A percentile compares a stretch with the other conserved stretches of the same genome.
phyloP scores from a whole-genome alignment of 1,140 invertebrate genomes.

The Drosophila bipectinata region DNA sequence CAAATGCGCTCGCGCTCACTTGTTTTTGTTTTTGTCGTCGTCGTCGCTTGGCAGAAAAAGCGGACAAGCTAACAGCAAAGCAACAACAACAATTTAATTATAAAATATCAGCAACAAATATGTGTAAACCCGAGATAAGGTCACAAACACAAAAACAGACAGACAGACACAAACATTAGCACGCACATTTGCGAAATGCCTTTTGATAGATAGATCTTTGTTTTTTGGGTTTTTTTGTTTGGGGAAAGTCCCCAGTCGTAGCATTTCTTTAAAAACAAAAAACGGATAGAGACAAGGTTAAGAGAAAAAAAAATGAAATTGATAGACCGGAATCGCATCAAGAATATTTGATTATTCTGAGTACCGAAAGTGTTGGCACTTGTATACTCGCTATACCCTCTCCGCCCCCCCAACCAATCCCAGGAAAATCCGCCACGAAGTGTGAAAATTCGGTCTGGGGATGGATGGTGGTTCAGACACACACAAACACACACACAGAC shows the following conservation, averaged over 20 bases:
- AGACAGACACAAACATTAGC: conserved; percentile 22
- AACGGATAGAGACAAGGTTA: background rate
- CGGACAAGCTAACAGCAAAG: conserved; percentile 3
- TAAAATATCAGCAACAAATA: conserved; percentile 60
- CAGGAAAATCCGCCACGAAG: conserved; percentile 42
- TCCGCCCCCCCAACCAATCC: conserved; percentile 6
- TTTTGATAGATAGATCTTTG: conserved; percentile 35
- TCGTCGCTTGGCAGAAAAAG: conserved; percentile 15
- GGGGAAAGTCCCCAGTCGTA: conserved; percentile 30
- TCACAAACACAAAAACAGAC: conserved; percentile 4
- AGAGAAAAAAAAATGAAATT: conserved; percentile 10
- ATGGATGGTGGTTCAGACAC: conserved; percentile 17
- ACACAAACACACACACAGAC: conserved; percentile 10
- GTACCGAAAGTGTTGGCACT: background rate
- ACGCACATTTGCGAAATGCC: conserved; percentile 15
- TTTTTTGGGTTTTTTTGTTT: conserved; percentile 1
- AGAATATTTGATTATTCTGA: conserved; percentile 63
- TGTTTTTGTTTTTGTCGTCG: conserved; percentile 25
- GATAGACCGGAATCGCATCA: conserved; percentile 49
- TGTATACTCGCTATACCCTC: background rate
- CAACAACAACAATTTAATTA: conserved; percentile 66
- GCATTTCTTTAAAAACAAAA: conserved; percentile 14
- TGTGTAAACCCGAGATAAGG: conserved; percentile 50
- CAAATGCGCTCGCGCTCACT: conserved; percentile 21
- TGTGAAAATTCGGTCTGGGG: conserved; percentile 42